Evolutionary conservation across 2,888 invertebrate species (phyloP), one percentile per base, ranked within the genome.

Genomic region (Embidobia sp.): DNA sequence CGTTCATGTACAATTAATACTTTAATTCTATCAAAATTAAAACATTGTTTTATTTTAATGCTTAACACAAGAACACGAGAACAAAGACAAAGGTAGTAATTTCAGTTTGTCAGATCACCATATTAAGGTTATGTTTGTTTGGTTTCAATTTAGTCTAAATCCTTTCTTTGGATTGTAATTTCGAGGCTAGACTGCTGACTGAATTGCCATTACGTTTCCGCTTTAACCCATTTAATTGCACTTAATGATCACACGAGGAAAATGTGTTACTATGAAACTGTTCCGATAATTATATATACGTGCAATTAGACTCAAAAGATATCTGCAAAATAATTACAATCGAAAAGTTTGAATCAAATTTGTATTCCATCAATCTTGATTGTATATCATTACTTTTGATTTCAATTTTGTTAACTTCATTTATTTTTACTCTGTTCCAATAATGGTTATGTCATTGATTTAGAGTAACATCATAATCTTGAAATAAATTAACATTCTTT

Each of bases 221-320:
- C 10, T 57, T 31, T 11, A 42, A 57, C 15, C 15, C 13, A 42
- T 31, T 42, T 57, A 57, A 57, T 57, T 57, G 29, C 13, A 18
- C 13, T 31, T 57, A 57, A 57, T 57, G 57, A 57, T 49, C 19
- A 29, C n/a, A 29, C 0, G 10, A n/a, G 18, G 29, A 26, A 18
- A 26, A 35, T 22, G 27, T 46, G 18, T 51, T 19, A 15, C 33
- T 35, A 29, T 7, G 29, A 37, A 10, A 10, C 26, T 46, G 35
- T 59, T 59, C 33, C 26, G 13, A 46, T 46, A 26, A 59, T 59
- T n/a, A n/a, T 57, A 57, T 31, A 57, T 19, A 57, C 31, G 37
- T 19, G 33, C 10, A 44, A 42, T 57, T 44, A 55, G 29, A 29
- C 16, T 57, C 19, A 42, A 29, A 57, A 31, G 35, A 27, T 15